Percentiles rank a stretch among this genome's conserved stretches.
phyloP scores from a whole-genome alignment of 1,140 invertebrate genomes.

The Plutomurus gul region DNA sequence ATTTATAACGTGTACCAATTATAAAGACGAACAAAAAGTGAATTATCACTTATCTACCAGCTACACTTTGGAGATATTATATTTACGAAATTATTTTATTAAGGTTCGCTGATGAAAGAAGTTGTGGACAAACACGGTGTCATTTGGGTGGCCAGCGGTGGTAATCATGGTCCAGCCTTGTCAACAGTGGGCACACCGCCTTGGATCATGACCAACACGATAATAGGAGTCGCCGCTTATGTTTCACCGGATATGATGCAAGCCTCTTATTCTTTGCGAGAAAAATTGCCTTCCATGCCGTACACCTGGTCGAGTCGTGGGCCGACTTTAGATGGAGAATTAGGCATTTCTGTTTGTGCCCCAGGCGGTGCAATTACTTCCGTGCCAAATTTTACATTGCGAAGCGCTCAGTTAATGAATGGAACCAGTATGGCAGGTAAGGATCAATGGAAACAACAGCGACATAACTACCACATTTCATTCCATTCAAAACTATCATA shows the following conservation, averaged over 20 bases:
- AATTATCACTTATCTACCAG: conserved; percentile 16
- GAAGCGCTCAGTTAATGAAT: conserved; percentile 91
- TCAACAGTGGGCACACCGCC: conserved; percentile 92
- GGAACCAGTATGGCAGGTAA: conserved; percentile 83
- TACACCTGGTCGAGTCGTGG: conserved; percentile 96
- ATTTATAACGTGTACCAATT: no score
- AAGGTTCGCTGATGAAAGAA: conserved; percentile 85
- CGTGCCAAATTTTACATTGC: conserved; percentile 87
- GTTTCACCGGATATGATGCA: conserved; percentile 97
- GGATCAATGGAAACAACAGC: no score
- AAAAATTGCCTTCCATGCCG: conserved; percentile 79
- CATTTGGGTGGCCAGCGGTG: conserved; percentile 88
- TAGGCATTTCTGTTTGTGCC: conserved; percentile 87
- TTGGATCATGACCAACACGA: conserved; percentile 76
- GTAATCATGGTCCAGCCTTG: conserved; percentile 92
- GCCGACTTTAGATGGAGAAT: conserved; percentile 83
- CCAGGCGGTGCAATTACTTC: conserved; percentile 96
- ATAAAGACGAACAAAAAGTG: no score
- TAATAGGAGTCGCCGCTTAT: conserved; percentile 93
- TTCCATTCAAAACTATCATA: no score
- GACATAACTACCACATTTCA: no score
- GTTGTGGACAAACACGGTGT: conserved; percentile 91
- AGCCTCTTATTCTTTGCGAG: conserved; percentile 87
- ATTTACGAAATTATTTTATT: no score
- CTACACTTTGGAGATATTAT: no score